Evolutionary conservation across 2,888 invertebrate species (phyloP), one percentile per base, ranked within the genome.

Genomic region (Lasioglossum villosulum): DNA sequence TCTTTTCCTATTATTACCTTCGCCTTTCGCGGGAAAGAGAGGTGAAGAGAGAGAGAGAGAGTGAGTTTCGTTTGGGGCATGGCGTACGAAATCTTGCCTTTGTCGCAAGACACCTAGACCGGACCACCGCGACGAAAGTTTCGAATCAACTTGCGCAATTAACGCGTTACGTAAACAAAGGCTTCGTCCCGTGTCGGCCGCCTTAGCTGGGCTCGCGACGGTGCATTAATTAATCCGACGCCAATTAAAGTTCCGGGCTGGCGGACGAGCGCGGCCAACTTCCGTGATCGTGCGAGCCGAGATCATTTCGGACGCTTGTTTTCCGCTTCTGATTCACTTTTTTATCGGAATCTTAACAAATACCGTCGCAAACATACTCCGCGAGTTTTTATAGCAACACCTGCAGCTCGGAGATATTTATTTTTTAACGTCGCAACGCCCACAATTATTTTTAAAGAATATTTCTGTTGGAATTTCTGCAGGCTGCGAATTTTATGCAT

Each of bases 201-300:
- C 19, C 16, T 14, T 12, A 30, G 19, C 42, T 2, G 73, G 14
- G 73, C 10, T 75, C 75, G 75, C 27, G 59, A 78, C 75, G 73
- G 52, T 48, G 78, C 80, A 74, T 72, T 78, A 81, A 79, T 88
- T 84, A 84, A 87, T 82, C 87, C 77, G 77, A 77, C 80, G 84
- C 83, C 84, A 86, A 89, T 89, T 90, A 86, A 78, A 89, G 84
- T 86, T 76, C 70, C 83, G 66, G 77, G 59, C 77, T 52, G 59
- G 66, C 66, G 42, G 68, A 30, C 30, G 16, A 30, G 37, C 70
- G 34, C 52, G 42, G 48, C 59, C 81, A 37, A 79, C 74, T 85
- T 85, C 85, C 82, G 70, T 19, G 34, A 23, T 23, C 52, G 19
- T 23, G 19, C 73, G 48, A 45, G 30, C 12, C 19, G 19, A 66